phyloP scores from a whole-genome alignment of 2,888 invertebrate species.

The Meganola albula region DNA sequence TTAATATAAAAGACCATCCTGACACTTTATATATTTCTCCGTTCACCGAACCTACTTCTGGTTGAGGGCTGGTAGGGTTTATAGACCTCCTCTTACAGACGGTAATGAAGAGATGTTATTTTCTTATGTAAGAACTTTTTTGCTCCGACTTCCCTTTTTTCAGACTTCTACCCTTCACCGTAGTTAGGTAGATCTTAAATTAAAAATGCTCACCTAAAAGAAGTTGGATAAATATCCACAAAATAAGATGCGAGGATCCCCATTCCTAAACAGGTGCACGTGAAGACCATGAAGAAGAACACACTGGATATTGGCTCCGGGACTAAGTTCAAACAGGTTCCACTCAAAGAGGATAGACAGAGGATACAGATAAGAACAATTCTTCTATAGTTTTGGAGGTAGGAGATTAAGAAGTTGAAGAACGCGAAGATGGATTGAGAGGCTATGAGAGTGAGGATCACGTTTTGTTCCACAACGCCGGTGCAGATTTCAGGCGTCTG shows the following conservation, averaged over 20 bases:
- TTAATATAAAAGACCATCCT: too few species aligned
- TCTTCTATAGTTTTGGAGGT: conserved; percentile 76
- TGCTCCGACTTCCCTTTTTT: too few species aligned
- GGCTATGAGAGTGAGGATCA: conserved; percentile 80
- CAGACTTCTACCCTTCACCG: too few species aligned
- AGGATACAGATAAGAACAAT: conserved; percentile 66
- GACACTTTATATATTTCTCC: too few species aligned
- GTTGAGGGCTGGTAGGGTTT: too few species aligned
- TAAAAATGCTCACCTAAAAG: conserved; percentile 62
- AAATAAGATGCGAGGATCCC: conserved; percentile 67
- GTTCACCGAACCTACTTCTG: too few species aligned
- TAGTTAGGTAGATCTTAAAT: too few species aligned
- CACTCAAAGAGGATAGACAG: conserved; percentile 73
- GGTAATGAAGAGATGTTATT: too few species aligned
- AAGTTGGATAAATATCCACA: conserved; percentile 65
- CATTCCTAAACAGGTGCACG: conserved; percentile 64
- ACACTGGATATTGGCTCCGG: conserved; percentile 65
- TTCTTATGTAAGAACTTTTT: too few species aligned
- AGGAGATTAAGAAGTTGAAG: conserved; percentile 76
- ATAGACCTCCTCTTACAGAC: too few species aligned
- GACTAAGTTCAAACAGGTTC: conserved; percentile 55
- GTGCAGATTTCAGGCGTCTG: conserved; percentile 63
- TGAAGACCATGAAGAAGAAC: conserved; percentile 57
- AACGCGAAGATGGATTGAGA: conserved; percentile 80
- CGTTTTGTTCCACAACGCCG: conserved; percentile 74